Evolutionary conservation across 2,113 vertebrate species (phyloP).

Genomic region (Procavia capensis): DNA sequence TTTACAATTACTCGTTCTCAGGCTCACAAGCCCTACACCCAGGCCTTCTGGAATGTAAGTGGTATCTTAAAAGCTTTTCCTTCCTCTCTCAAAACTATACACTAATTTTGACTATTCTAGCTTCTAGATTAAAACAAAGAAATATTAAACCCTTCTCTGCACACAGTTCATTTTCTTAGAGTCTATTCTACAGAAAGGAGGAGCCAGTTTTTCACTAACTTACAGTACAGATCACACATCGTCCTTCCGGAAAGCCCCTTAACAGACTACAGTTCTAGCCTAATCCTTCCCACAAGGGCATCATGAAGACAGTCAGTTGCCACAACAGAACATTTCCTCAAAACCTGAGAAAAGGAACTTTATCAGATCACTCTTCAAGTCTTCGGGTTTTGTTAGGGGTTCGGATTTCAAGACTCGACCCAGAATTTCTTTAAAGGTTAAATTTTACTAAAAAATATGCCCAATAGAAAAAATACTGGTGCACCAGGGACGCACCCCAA

Average conservation of each 20-base stretch:
- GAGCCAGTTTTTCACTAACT: neutral
- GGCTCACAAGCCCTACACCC: too few species aligned
- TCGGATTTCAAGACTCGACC: too few species aligned
- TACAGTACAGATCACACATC: neutral
- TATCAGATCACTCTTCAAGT: neutral
- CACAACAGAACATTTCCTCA: neutral
- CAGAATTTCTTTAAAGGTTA: too few species aligned
- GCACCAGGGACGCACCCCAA: too few species aligned
- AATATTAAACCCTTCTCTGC: neutral
- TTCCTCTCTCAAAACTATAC: slow-evolving; percentile 5
- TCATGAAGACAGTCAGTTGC: neutral
- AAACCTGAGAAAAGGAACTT: neutral
- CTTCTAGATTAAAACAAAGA: neutral
- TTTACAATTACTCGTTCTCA: too few species aligned
- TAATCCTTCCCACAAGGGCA: neutral
- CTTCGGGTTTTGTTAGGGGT: too few species aligned
- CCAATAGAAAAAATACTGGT: too few species aligned
- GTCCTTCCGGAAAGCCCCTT: neutral
- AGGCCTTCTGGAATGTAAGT: too few species aligned
- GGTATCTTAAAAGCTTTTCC: too few species aligned
- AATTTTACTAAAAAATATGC: too few species aligned
- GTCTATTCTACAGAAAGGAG: neutral
- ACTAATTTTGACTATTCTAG: neutral
- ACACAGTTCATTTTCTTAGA: neutral
- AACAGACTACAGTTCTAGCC: neutral